Evolutionary conservation across 1,140 invertebrate species (phyloP), one percentile per base, ranked within the genome.

Genomic region (Parasteatoda tepidariorum): DNA sequence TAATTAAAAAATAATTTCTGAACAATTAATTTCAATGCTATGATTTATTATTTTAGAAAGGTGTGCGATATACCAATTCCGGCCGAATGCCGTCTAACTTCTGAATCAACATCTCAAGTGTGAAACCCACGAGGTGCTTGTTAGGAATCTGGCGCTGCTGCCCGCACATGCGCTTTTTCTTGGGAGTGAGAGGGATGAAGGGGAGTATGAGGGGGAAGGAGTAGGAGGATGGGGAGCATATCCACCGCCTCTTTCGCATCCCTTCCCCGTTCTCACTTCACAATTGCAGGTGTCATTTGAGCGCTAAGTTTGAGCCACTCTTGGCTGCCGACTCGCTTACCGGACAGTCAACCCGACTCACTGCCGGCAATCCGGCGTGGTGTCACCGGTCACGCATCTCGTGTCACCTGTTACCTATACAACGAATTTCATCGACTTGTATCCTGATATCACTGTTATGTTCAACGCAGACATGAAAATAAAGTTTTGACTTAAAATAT

Each of bases 241-340:
- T 31, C 68, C 48, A 15, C 74, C 22, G 15, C 31, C 22, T 11
- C 61, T 64, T 64, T 22, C 33, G 31, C 34, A 24, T 28, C 71
- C 57, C 24, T 54, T 73, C 74, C 64, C 74, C 66, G 64, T 30
- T 59, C 31, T 33, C 70, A 54, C 70, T 41, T 57, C 70, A 48
- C 26, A 24, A 78, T 59, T 64, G 76, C 76, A 79, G 76, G 76
- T 79, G 76, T 79, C 76, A 79, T 68, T 79, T 68, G 38, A 79
- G 76, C 64, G 62, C 76, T 59, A 79, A 79, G 41, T 79, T 79
- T 79, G 24, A 57, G 48, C 41, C 41, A 13, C 9, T 13, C 11
- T 18, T 26, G n/a, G 7, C 24, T n/a, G 57, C 57, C 24, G 57
- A n/a, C 57, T 59, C 24, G 57, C n/a, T 59, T 59, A n/a, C 57